Evolutionary conservation across 2,797 vertebrate species (phyloP), one percentile per base, ranked within the genome.

Genomic region (Sebastes goodei): DNA sequence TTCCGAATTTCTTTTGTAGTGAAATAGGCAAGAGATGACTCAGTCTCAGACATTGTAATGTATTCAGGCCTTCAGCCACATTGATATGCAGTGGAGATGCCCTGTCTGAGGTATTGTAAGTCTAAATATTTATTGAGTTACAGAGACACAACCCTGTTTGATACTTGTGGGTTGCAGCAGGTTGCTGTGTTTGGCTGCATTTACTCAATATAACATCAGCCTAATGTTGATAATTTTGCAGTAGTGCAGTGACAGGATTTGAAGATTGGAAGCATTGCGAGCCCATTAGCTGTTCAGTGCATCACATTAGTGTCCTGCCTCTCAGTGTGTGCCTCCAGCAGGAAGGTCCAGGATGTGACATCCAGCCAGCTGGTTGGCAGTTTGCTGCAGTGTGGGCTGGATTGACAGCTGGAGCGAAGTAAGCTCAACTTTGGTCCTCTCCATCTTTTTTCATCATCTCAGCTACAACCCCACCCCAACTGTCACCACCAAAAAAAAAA

Each of bases 321-420:
- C 55, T 32, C 63, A 55, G 62, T 32, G 56, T 67, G 74, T n/a
- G 74, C 79, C 63, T 86, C 52, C 53, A 81, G 79, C 65, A 68
- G 55, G 52, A 69, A 81, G 59, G 82, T 89, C 81, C 71, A 70
- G 68, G 76, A 71, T 79, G 86, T 86, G 80, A 90, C 86, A 88
- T 81, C 60, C 59, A 77, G 77, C 82, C 82, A 79, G 82, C 88
- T 89, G 86, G 75, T 82, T 86, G 80, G 67, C 71, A 87, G 68
- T 82, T 77, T 86, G 87, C 86, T 88, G 87, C 81, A 83, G 76
- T 80, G 82, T 90, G 83, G 79, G 76, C 72, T 59, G 67, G 77
- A 88, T 56, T 92, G 91, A 91, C 87, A 90, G 79, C 85, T 81
- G 69, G 60, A 71, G 62, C 29, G n/a, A 75, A 60, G 8, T 73